These are phyloP conservation scores for Galbula dea DNA, from an alignment of 2,113 vertebrate genomes.

Conservation along the genomic window DNA sequence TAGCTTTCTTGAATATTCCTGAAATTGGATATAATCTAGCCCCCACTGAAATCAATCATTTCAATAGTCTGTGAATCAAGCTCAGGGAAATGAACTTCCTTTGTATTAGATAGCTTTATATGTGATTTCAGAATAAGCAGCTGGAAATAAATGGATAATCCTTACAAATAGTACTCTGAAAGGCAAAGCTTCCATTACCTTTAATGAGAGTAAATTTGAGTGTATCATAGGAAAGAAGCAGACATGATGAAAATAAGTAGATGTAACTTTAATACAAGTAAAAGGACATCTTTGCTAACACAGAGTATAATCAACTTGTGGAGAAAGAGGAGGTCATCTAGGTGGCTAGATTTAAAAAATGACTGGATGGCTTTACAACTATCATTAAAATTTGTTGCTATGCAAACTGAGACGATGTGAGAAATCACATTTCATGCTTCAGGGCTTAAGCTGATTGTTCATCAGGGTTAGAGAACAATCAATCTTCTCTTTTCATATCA, in stretches of 20 bases:
- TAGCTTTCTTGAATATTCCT: neutral
- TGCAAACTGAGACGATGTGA: neutral
- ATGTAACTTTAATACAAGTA: neutral
- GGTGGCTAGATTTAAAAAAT: neutral
- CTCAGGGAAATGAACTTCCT: neutral
- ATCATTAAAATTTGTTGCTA: slow-evolving; percentile 22
- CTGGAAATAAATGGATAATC: neutral
- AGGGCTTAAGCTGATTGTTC: neutral
- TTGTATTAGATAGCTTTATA: neutral
- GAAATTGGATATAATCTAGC: neutral
- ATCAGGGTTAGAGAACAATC: slow-evolving; percentile 2
- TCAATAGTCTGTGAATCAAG: neutral
- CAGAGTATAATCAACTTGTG: neutral
- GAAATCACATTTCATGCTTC: slow-evolving; percentile 18
- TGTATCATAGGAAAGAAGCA: neutral
- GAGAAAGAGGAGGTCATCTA: neutral
- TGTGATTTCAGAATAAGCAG: neutral
- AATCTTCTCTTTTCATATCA: neutral
- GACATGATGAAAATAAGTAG: neutral
- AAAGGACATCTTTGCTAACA: neutral
- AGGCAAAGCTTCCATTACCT: neutral
- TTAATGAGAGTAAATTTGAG: neutral
- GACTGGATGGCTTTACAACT: neutral
- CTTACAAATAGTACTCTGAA: neutral
- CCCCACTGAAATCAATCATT: neutral